phyloP scores from a whole-genome alignment of 2,113 vertebrate species.

The Gobio gobio region DNA sequence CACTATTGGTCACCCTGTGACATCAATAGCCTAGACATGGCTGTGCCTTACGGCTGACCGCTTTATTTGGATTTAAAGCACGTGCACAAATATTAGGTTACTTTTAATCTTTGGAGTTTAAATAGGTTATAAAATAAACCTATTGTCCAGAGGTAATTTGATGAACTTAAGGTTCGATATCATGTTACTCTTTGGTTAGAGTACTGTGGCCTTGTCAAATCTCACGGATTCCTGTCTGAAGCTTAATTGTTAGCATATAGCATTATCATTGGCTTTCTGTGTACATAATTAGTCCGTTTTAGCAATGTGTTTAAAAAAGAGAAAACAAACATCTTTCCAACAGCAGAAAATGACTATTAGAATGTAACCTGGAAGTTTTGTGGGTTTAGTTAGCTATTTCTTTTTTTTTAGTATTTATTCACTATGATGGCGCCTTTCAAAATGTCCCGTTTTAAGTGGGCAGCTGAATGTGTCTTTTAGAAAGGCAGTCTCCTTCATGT shows the following conservation, averaged over 20 bases:
- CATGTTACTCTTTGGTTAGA: background rate
- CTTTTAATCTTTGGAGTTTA: slow-evolving; percentile 29
- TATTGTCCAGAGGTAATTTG: slow-evolving; percentile 14
- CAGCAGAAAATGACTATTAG: slow-evolving; percentile 20
- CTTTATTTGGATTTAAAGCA: slow-evolving; percentile 17
- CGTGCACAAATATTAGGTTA: slow-evolving; percentile 16
- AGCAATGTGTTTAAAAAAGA: background rate
- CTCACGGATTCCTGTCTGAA: background rate
- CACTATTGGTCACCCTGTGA: slow-evolving; percentile 28
- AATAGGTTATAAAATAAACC: slow-evolving; percentile 16
- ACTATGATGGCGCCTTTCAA: slow-evolving; percentile 63
- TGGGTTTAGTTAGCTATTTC: slow-evolving; percentile 56
- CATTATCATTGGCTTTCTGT: background rate
- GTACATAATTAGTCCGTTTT: slow-evolving; percentile 8
- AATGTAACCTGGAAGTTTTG: slow-evolving; percentile 34
- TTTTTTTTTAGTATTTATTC: slow-evolving; percentile 60
- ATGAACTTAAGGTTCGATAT: slow-evolving; percentile 24
- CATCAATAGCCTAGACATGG: slow-evolving; percentile 13
- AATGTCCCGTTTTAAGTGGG: slow-evolving; percentile 73
- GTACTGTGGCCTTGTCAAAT: slow-evolving; percentile 24
- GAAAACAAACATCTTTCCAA: background rate
- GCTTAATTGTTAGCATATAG: background rate
- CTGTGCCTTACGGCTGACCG: background rate
- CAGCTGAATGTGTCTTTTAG: slow-evolving; percentile 77
- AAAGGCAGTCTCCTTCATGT: slow-evolving; percentile 71